These are phyloP conservation scores for Leucopsar rothschildi DNA, from an alignment of 2,113 vertebrate species.

Conservation along the genomic window DNA sequence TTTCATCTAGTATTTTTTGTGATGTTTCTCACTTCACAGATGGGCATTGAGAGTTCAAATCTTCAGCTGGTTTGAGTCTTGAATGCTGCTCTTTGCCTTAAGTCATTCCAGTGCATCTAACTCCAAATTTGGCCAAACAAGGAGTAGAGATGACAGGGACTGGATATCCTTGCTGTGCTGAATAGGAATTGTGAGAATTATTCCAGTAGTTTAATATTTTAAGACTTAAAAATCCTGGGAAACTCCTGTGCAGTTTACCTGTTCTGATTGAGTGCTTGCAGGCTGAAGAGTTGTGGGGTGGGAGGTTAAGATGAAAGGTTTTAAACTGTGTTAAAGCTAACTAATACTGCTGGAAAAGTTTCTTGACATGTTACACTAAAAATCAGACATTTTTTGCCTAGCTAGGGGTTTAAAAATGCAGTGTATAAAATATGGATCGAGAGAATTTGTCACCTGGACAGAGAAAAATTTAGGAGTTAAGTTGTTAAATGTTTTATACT, in stretches of 20 bases:
- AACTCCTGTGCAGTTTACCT: not conserved
- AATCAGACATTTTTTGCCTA: not conserved
- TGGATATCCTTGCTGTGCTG: not conserved
- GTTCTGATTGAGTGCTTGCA: not conserved
- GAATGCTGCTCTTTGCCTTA: not conserved
- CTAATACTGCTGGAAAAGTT: not conserved
- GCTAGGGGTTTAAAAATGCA: not conserved
- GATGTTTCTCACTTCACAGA: not conserved
- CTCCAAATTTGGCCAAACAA: not conserved
- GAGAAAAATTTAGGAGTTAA: not conserved
- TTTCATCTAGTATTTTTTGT: not conserved
- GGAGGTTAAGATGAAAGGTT: not conserved
- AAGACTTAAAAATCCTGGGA: not conserved
- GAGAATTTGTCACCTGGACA: not conserved
- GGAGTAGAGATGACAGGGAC: not conserved
- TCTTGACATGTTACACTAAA: not conserved
- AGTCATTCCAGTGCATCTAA: not conserved
- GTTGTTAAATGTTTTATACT: not conserved
- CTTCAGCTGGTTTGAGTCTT: not conserved
- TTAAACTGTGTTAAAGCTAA: not conserved
- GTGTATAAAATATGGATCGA: fast-evolving
- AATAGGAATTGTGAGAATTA: not conserved
- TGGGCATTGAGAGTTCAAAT: not conserved
- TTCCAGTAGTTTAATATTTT: not conserved
- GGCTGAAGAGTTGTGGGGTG: fast-evolving